A percentile compares a stretch with the other conserved stretches of the same genome.
phyloP scores from a whole-genome alignment of 2,797 vertebrate genomes.

The Sebastolobus alascanus region DNA sequence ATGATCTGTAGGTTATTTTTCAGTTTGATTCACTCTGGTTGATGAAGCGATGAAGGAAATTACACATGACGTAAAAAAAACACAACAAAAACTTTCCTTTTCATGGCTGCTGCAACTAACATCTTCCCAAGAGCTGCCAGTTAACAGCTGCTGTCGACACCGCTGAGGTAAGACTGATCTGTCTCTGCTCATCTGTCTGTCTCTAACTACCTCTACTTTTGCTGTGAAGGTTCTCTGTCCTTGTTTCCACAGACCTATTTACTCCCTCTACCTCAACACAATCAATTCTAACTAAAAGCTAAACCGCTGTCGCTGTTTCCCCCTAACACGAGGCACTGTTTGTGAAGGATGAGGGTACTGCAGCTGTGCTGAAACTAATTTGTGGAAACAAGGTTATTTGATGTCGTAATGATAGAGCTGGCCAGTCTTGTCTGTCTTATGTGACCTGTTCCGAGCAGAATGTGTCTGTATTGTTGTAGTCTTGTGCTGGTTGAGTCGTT shows the following conservation, averaged over 20 bases:
- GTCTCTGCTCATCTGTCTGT: constrained; percentile 74
- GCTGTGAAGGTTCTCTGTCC: constrained; percentile 57
- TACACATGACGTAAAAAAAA: background rate
- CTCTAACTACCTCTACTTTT: constrained; percentile 41
- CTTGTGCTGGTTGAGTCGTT: constrained; percentile 50
- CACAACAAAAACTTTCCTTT: constrained; percentile 48
- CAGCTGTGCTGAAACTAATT: constrained; percentile 53
- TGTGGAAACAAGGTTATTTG: constrained; percentile 83
- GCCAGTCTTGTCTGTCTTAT: constrained; percentile 59
- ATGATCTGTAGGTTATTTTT: background rate
- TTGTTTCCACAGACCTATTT: constrained; percentile 81
- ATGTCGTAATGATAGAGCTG: constrained; percentile 59
- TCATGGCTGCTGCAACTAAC: constrained; percentile 80
- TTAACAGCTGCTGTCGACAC: constrained; percentile 77
- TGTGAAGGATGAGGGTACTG: constrained; percentile 32
- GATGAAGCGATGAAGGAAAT: constrained; percentile 3
- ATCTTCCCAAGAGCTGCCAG: constrained; percentile 75
- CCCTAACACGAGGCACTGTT: constrained; percentile 28
- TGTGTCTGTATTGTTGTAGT: constrained; percentile 59
- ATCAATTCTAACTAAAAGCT: constrained; percentile 36
- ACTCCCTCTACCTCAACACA: constrained; percentile 35
- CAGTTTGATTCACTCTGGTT: background rate
- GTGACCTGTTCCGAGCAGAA: constrained; percentile 66
- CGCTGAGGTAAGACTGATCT: constrained; percentile 84
- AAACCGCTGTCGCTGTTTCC: constrained; percentile 15